Base-by-base conservation (phyloP, 2,113 vertebrate species). In the Esox niger region DNA sequence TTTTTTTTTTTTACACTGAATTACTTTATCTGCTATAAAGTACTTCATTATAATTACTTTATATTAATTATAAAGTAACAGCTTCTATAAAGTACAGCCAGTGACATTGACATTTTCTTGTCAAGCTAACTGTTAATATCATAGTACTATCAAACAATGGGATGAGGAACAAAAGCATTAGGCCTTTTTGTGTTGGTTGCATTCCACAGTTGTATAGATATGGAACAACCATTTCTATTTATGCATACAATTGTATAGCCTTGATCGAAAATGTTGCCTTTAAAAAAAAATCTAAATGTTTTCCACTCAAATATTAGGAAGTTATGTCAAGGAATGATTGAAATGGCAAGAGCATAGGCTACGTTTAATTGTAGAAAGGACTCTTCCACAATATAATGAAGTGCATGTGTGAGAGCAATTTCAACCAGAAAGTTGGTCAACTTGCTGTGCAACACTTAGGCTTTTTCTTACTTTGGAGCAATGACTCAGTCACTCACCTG, bases 101-200 rank as follows among this genome's bases (percentile, higher is more conserved):
- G n/a, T n/a, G n/a, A n/a, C n/a, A n/a, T n/a, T n/a, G n/a, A n/a
- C n/a, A n/a, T n/a, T 74, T n/a, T 7, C 49, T 23, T 10, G 33
- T 29, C 9, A 30, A 1, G 9, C 13, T 4, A 52, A 52, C 2
- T 43, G 52, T 8, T 27, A n/a, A 46, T 58, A 32, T 43, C 26
- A 47, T 71, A n/a, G n/a, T n/a, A n/a, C n/a, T n/a, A n/a, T n/a
- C n/a, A n/a, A n/a, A n/a, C n/a, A n/a, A n/a, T n/a, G n/a, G 78
- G 84, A 81, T 4, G 83, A 69, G 80, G 62, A 75, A 21, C 47
- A 73, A 71, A 73, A 69, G 76, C 64, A 74, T 84, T 76, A 81
- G 23, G 64, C 66, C 49, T 68, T 54, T 55, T 78, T 84, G 84
- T 82, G 75, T 23, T 30, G 47, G 26, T 59, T 33, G 56, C 73